Evolutionary conservation across 2,797 vertebrate genomes (phyloP), one percentile per base, ranked within the genome.

Genomic region (Sparus aurata): DNA sequence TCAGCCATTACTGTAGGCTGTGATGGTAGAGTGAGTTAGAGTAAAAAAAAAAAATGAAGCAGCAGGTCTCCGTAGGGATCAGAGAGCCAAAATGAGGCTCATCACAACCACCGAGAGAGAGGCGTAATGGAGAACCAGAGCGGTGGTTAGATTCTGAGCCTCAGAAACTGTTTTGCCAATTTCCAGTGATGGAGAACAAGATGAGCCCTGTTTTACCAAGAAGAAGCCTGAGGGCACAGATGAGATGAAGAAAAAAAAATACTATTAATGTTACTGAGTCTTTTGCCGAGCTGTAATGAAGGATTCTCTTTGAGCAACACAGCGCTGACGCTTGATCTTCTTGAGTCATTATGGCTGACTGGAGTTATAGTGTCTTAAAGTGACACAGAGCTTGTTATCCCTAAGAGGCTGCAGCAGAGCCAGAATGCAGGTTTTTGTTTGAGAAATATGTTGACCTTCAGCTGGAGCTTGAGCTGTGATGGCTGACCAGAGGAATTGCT

Each of bases 161-260:
- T 61, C 68, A 49, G 69, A 50, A 60, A 53, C 69, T 34, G 71
- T 47, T 82, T 75, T 66, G 13, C 58, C 69, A 81, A 82, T 75
- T 77, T 59, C 65, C 55, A 50, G 10, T 77, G 83, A 90, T 84
- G 54, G 77, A 74, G 82, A 75, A 77, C 69, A 85, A 79, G 66
- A 84, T 38, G 53, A 67, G 61, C 17, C 3, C 59, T 79, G 69
- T 84, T 85, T 82, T 63, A 84, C 61, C 27, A 76, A 64, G 49
- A 77, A 2, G 11, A 75, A 38, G 73, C 85, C 72, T 18, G 38
- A 47, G 58, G 85, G 57, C 70, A 64, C 49, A 55, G 52, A 85
- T 69, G 57, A 77, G 38, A 70, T 65, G 52, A 62, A 61, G 22
- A 23, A 60, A 52, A 71, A 60, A 74, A 49, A 54, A 61, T 18